Evolutionary conservation across 1,140 invertebrate species (phyloP).

Genomic region (Samia ricini): DNA sequence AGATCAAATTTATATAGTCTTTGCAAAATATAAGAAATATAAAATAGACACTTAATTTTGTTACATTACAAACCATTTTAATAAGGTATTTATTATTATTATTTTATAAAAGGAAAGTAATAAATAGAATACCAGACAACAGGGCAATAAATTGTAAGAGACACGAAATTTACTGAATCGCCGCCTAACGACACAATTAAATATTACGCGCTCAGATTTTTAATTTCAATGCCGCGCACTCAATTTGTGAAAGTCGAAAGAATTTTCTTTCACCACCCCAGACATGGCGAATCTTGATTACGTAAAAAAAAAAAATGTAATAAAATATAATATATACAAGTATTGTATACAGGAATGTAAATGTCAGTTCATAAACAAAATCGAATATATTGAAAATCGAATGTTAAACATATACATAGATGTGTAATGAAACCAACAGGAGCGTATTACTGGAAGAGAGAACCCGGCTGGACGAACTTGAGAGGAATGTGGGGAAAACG

Average conservation of each 20-base stretch:
- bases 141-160: not conserved
- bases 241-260: slow-evolving; percentile 24
- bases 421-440: slow-evolving; percentile 40
- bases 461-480: slow-evolving; percentile 85
- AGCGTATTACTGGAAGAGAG: slow-evolving; percentile 82
- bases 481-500: slow-evolving; percentile 86
- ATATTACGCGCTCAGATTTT: slow-evolving; percentile 26
- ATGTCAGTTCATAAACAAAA: not conserved
- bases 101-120: not conserved
- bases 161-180: not conserved
- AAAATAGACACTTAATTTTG: no score
- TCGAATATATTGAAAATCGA: not conserved
- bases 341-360: not conserved
- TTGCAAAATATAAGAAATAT: no score
- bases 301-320: slow-evolving; percentile 3
- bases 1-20: no score
- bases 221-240: slow-evolving; percentile 27
- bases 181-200: slow-evolving; percentile 18
- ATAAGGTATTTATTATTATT: no score
- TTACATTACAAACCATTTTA: no score
- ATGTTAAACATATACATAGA: slow-evolving; percentile 1
- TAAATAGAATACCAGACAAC: not conserved
- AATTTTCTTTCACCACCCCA: not conserved
- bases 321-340: slow-evolving; percentile 3
- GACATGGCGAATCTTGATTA: slow-evolving; percentile 17